Evolutionary conservation across 53 echinoderm and acorn worm genomes (phyloP).

Genomic region (Patiria pectinifera): DNA sequence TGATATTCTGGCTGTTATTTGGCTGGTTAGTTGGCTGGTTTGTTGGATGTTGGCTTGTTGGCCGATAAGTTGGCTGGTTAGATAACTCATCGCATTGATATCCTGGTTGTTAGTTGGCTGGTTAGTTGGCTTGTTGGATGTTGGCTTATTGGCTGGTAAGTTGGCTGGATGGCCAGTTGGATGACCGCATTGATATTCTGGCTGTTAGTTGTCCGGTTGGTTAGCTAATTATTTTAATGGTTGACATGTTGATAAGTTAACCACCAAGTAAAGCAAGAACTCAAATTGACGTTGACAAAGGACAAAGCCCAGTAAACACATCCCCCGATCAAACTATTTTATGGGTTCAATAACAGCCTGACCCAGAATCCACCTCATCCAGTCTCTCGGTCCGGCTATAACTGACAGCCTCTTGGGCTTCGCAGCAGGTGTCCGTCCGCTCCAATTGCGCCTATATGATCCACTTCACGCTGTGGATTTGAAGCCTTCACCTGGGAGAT

Average conservation of each 20-base stretch:
- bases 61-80: background rate
- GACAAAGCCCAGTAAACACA: too few species aligned
- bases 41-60: background rate
- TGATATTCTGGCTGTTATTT: background rate
- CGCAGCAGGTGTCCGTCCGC: background rate
- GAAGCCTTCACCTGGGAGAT: background rate
- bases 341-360: background rate
- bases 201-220: background rate
- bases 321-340: too few species aligned
- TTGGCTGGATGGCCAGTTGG: background rate
- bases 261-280: too few species aligned
- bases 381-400: background rate
- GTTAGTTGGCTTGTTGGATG: background rate
- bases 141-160: background rate
- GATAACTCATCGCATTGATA: background rate
- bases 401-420: background rate
- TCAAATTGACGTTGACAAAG: too few species aligned
- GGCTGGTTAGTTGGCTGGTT: background rate
- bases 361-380: background rate
- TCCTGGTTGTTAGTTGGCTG: background rate
- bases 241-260: too few species aligned
- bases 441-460: background rate
- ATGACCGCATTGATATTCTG: background rate
- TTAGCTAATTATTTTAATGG: too few species aligned
- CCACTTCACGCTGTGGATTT: background rate